These are phyloP conservation scores for Falco rusticolus DNA, from an alignment of 2,797 vertebrate genomes.

Conservation along the genomic window DNA sequence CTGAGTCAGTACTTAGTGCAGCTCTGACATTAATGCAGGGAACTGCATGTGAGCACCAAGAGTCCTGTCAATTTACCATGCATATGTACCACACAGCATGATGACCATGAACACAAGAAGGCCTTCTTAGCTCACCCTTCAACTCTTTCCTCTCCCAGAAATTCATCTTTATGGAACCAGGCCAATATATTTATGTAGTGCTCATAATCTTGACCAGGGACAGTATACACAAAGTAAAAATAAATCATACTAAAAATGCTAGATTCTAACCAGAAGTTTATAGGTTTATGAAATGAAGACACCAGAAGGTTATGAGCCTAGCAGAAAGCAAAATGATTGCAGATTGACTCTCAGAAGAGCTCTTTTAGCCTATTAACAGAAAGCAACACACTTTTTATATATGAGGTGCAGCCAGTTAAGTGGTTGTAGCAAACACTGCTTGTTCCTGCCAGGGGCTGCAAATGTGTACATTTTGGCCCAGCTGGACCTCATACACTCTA, in stretches of 20 bases:
- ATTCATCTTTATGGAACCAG: neutral
- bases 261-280: neutral
- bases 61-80: neutral
- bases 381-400: neutral
- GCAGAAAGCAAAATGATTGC: neutral
- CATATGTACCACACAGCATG: neutral
- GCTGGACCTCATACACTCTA: neutral
- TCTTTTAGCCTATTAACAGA: neutral
- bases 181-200: neutral
- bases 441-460: neutral
- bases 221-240: neutral
- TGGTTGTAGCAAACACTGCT: neutral
- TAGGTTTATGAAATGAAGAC: neutral
- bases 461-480: neutral
- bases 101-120: neutral
- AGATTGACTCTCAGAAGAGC: neutral
- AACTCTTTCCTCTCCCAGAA: neutral
- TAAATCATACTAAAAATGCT: neutral
- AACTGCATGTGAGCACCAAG: neutral
- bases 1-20: neutral
- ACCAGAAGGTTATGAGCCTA: neutral
- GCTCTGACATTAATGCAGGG: neutral
- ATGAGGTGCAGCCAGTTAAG: neutral
- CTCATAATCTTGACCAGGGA: neutral
- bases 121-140: neutral